Conservation (phyloP, 2,113 vertebrate genomes). For the Pipra filicauda region DNA sequence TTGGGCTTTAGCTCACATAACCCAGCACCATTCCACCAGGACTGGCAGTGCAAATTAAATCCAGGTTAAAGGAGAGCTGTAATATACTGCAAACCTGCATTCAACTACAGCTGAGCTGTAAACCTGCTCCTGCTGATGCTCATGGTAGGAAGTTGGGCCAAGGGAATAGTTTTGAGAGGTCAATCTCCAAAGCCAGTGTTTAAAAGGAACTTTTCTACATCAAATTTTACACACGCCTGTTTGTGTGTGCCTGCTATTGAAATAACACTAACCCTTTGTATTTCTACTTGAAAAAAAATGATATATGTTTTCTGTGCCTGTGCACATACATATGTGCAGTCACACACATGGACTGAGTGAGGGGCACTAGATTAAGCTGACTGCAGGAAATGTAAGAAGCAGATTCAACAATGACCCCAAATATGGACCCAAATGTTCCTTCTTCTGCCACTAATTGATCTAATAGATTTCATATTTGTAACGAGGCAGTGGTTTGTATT, state of each 20-base stretch:
- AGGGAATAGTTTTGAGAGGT: background rate
- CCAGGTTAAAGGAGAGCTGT: background rate
- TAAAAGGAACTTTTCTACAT: background rate
- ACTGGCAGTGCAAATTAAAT: background rate
- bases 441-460: background rate
- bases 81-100: background rate
- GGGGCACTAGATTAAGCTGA: background rate
- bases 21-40: background rate
- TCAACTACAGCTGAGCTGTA: background rate
- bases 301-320: background rate
- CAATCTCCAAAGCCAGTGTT: background rate
- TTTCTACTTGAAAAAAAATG: background rate
- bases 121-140: background rate
- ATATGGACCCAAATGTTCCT: background rate
- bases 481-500: constrained; percentile 20
- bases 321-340: background rate
- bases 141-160: rapidly evolving
- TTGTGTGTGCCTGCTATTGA: background rate
- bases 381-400: background rate
- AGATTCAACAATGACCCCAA: background rate
- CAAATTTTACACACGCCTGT: background rate
- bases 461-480: constrained; percentile 23
- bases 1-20: background rate
- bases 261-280: background rate
- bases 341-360: background rate